Conservation (phyloP, 2,113 vertebrate genomes). For the Benitochromis conjunctus region DNA sequence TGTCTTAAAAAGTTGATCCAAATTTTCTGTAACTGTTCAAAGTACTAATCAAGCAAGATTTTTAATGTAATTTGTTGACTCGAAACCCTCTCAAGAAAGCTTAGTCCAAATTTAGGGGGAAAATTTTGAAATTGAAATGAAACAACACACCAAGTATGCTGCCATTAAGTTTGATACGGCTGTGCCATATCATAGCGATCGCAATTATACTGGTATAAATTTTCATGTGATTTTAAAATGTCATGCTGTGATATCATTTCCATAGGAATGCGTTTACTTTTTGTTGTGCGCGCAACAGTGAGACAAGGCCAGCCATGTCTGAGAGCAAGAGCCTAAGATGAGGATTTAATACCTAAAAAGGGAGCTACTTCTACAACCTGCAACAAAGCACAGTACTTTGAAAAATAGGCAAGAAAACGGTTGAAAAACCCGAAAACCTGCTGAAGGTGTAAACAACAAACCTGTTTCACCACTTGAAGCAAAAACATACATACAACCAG, state of each 20-base stretch:
- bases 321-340: neutral
- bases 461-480: neutral
- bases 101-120: rapidly evolving
- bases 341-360: neutral
- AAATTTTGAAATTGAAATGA: neutral
- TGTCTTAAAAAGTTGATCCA: too few relatives aligned
- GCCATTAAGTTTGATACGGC: neutral
- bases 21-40: too few relatives aligned
- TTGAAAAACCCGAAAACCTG: neutral
- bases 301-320: neutral
- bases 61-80: neutral
- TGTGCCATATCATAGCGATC: neutral
- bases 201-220: neutral
- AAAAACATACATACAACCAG: neutral
- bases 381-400: neutral
- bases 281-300: too few relatives aligned
- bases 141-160: neutral
- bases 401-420: rapidly evolving
- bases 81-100: neutral
- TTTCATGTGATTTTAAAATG: neutral
- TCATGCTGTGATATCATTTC: neutral
- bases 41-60: neutral
- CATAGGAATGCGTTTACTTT: too few relatives aligned
- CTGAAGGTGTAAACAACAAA: neutral
- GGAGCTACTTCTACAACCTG: neutral